Percentiles rank a stretch among this genome's conserved stretches.
phyloP scores from a whole-genome alignment of 2,797 vertebrate species.

The Myiotriccus ornatus region DNA sequence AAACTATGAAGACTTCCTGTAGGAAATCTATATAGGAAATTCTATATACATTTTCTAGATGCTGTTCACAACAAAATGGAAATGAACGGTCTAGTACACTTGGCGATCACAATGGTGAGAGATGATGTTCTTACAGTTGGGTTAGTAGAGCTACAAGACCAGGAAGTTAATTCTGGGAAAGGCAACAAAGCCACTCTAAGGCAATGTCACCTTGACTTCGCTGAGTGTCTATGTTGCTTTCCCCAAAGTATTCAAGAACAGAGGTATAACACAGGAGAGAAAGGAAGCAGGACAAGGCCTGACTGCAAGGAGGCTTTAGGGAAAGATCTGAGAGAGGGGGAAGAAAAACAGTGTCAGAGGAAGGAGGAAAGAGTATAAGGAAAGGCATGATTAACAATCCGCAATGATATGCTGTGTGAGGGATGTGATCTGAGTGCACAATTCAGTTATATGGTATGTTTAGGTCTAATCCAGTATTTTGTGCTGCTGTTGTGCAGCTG shows the following conservation, averaged over 20 bases:
- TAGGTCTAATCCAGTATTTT: background rate
- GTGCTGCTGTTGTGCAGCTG: slow-evolving; percentile 25
- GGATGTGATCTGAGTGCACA: background rate
- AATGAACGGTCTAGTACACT: background rate
- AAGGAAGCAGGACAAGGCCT: background rate
- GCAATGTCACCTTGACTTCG: background rate
- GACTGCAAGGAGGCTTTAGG: background rate
- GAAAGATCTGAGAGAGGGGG: background rate
- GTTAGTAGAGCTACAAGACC: background rate
- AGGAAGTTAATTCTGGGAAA: background rate
- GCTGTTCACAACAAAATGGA: background rate
- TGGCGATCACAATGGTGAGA: background rate
- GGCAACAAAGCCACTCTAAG: background rate
- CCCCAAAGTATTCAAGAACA: background rate
- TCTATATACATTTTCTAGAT: background rate
- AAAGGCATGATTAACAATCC: background rate
- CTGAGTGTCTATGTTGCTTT: accelerated
- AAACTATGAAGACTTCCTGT: background rate
- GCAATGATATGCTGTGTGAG: background rate
- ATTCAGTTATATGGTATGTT: background rate
- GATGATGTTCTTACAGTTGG: background rate
- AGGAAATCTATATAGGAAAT: too few relatives aligned
- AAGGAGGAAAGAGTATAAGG: background rate
- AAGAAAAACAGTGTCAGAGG: background rate
- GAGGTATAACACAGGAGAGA: background rate